phyloP scores from a whole-genome alignment of 1,140 invertebrate species.

The Cydia amplana region DNA sequence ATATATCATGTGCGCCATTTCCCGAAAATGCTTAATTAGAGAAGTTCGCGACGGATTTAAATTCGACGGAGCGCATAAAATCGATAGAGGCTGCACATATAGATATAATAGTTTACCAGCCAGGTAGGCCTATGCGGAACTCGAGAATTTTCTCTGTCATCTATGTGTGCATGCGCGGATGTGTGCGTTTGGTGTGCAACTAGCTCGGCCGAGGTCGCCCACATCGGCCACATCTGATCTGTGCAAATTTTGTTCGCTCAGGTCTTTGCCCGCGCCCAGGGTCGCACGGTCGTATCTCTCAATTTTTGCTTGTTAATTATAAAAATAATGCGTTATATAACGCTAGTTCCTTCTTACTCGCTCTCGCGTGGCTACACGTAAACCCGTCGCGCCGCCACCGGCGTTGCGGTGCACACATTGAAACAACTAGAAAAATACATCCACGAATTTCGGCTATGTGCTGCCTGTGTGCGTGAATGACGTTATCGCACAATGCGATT shows the following conservation, averaged over 20 bases:
- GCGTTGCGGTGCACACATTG: conserved; percentile 59
- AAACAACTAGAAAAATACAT: conserved; percentile 73
- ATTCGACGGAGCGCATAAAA: conserved; percentile 26
- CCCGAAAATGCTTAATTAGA: conserved; percentile 17
- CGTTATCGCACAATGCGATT: conserved; percentile 77
- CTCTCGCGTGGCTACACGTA: conserved; percentile 39
- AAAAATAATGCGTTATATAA: conserved; percentile 80
- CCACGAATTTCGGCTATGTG: conserved; percentile 70
- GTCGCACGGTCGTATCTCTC: conserved; percentile 72
- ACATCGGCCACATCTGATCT: conserved; percentile 78
- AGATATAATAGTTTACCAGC: conserved; percentile 29
- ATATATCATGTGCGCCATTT: not conserved
- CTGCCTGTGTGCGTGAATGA: conserved; percentile 72
- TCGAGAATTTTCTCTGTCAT: conserved; percentile 63
- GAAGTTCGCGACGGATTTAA: conserved; percentile 4
- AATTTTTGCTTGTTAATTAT: conserved; percentile 79
- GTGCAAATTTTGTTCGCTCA: conserved; percentile 74
- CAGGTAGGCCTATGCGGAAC: conserved; percentile 52
- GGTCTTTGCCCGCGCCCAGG: conserved; percentile 70
- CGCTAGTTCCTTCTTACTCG: conserved; percentile 48
- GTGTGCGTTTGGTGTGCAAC: conserved; percentile 66
- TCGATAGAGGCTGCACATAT: conserved; percentile 27
- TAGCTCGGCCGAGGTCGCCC: conserved; percentile 49
- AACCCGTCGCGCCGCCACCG: conserved; percentile 47
- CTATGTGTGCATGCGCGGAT: conserved; percentile 48